Evolutionary conservation across 1,140 invertebrate genomes (phyloP), one percentile per base, ranked within the genome.

Genomic region (Vollenhovia emeryi): DNA sequence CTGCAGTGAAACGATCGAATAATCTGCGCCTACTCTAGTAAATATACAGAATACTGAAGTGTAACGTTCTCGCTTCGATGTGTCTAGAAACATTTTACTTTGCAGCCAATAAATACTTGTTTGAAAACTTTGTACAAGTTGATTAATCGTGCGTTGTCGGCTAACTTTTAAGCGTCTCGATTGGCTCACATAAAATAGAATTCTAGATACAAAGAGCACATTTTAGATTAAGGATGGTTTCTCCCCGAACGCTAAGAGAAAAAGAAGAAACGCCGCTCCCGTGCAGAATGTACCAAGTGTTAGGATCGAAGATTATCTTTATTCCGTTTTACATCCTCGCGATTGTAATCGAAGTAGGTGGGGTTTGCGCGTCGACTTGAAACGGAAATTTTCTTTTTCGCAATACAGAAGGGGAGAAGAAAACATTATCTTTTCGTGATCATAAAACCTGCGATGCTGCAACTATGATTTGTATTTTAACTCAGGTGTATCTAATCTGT

Each of bases 401-500:
- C 24, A 71, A 18, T 21, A 43, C n/a, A 24, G 21, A 55, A 68
- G 40, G 60, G 68, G 24, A 80, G 50, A 73, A 82, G 36, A 57
- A 71, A 82, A 43, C 36, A 50, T 62, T 60, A 36, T 52, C 43
- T 11, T 60, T 76, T 21, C 9, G 8, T 27, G 24, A 62, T n/a
- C n/a, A n/a, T 82, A 79, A 83, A 84, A 62, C 57, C 50, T 50
- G 62, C 43, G 57, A 78, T 84, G 48, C 43, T 84, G 45, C 71
- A 13, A 71, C 50, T 73, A 57, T 57, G 43, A 71, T 27, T 52
- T 50, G 57, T 80, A 55, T 55, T 59, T 50, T 78, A 84, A 84
- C 55, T 76, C 62, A 52, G 18, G 11, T 80, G 27, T 57, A 57
- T 82, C 66, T 82, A 82, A 82, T 73, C 64, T 43, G 66, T 45